A percentile compares a stretch with the other conserved stretches of the same genome.
Evolutionary conservation across 2,797 vertebrate genomes (phyloP).

Genomic region (Anguilla megastoma): DNA sequence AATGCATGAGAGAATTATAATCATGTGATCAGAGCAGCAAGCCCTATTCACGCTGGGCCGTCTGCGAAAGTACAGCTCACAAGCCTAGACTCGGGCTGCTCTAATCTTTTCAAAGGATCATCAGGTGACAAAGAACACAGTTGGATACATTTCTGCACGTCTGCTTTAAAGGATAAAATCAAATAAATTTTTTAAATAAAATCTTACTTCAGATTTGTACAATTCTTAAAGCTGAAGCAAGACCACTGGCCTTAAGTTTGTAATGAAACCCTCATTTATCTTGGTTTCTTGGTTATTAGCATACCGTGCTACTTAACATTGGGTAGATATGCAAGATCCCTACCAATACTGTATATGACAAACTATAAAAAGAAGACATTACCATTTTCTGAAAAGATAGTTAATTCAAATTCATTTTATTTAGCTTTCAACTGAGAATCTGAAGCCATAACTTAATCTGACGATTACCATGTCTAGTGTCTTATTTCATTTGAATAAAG

Average conservation of each 20-base stretch:
- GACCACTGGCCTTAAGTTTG: neutral
- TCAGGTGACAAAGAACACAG: neutral
- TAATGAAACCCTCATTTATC: neutral
- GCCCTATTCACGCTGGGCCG: conserved; percentile 28
- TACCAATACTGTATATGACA: neutral
- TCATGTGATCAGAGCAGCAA: conserved; percentile 41
- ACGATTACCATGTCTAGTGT: neutral
- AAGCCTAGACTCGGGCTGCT: neutral
- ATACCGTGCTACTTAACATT: neutral
- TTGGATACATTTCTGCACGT: neutral
- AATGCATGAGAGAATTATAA: conserved; percentile 28
- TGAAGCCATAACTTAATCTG: neutral
- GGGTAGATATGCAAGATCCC: no score
- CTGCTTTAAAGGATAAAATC: conserved; percentile 18
- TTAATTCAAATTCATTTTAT: neutral
- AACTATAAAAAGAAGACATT: no score
- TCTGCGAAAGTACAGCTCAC: conserved; percentile 8
- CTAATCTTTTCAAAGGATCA: neutral
- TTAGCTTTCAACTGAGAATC: neutral
- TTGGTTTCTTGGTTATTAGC: neutral
- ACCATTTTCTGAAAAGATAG: no score
- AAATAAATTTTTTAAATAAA: conserved; percentile 27
- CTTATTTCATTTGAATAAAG: neutral
- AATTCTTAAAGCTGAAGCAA: neutral
- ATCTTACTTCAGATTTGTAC: neutral